phyloP scores from a whole-genome alignment of 2,113 vertebrate species.

The Redunca redunca region DNA sequence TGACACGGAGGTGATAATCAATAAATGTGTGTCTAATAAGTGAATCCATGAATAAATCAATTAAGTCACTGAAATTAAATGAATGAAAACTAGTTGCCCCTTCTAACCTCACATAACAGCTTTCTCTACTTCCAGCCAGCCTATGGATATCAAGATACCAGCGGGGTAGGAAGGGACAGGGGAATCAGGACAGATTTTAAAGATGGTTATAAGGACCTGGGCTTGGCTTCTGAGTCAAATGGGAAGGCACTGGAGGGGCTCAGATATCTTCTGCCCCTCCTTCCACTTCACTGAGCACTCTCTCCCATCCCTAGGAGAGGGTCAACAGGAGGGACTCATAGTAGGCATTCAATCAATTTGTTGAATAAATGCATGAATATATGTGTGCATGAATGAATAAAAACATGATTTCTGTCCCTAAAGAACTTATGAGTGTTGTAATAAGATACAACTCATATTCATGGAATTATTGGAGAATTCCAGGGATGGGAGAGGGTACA shows the following conservation, averaged over 20 bases:
- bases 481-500: not conserved
- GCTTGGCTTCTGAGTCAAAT: not conserved
- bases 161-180: not conserved
- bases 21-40: not conserved
- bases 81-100: not conserved
- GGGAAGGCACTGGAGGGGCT: not conserved
- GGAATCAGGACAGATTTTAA: not conserved
- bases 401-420: not conserved
- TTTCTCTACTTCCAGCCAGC: not conserved
- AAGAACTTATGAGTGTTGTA: not conserved
- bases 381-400: not conserved
- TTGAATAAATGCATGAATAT: not conserved
- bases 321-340: not conserved
- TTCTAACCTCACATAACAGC: not conserved
- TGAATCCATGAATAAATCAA: not conserved
- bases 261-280: not conserved
- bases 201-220: not conserved
- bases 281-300: not conserved
- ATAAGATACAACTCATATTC: not conserved
- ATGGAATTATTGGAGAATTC: not conserved
- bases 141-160: not conserved
- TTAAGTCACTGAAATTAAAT: not conserved
- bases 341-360: not conserved
- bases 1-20: not conserved
- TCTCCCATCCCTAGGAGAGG: not conserved